Evolutionary conservation across 1,140 invertebrate genomes (phyloP).

Genomic region (Drosophila carrolli): DNA sequence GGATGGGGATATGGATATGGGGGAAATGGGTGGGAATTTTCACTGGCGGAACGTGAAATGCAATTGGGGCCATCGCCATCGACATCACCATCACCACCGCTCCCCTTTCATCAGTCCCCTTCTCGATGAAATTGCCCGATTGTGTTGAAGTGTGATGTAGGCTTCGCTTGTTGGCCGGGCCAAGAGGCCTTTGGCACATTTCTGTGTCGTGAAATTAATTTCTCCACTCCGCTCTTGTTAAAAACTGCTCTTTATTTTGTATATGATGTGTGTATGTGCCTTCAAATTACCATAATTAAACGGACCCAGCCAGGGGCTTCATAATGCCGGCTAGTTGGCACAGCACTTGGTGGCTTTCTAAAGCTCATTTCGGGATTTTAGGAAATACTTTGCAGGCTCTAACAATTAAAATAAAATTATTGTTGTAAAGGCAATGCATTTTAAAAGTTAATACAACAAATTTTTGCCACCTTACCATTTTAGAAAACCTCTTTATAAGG

Average conservation of each 20-base stretch:
- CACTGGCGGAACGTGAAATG: constrained; percentile 71
- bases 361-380: constrained; percentile 23
- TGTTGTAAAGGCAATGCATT: no score
- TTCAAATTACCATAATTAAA: constrained; percentile 54
- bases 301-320: neutral
- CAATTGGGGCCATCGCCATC: constrained; percentile 60
- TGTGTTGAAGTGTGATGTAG: constrained; percentile 84
- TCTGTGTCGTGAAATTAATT: constrained; percentile 76
- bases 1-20: neutral
- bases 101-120: constrained; percentile 20
- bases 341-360: constrained; percentile 24
- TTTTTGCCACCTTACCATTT: no score
- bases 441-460: no score
- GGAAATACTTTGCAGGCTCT: constrained; percentile 8
- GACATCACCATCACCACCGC: constrained; percentile 1
- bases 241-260: constrained; percentile 37
- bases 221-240: constrained; percentile 57
- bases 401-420: neutral
- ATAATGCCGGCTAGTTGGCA: constrained; percentile 16
- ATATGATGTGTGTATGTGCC: constrained; percentile 25
- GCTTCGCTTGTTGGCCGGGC: constrained; percentile 79
- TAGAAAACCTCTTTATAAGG: no score
- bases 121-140: constrained; percentile 81
- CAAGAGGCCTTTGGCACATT: constrained; percentile 69
- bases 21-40: constrained; percentile 44